These are phyloP conservation scores for Oreochromis grahami DNA, from an alignment of 2,797 vertebrate species.

Conservation along the genomic window DNA sequence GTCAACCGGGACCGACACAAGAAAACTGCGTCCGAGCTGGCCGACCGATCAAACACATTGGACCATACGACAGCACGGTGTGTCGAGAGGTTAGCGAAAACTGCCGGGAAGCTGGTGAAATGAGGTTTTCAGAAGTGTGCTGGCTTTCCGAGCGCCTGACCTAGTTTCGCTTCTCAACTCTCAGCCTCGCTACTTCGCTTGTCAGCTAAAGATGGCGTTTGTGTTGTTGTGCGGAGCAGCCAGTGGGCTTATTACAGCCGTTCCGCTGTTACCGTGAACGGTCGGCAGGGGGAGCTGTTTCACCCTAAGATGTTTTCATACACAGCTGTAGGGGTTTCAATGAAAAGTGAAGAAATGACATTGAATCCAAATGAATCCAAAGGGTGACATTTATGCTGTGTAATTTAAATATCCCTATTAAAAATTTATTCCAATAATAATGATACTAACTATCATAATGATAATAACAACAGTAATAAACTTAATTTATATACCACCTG, in stretches of 20 bases:
- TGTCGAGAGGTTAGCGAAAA: not conserved
- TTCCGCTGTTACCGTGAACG: not conserved
- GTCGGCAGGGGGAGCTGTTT: conserved; percentile 20
- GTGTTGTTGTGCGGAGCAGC: conserved; percentile 17
- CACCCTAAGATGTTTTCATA: not conserved
- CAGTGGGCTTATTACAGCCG: not conserved
- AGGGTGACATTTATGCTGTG: not conserved
- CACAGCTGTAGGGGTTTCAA: not conserved
- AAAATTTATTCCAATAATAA: not conserved
- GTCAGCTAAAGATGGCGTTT: conserved; percentile 64
- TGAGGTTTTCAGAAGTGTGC: not conserved
- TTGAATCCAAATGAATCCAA: not conserved
- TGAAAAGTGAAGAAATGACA: not conserved
- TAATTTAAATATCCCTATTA: not conserved
- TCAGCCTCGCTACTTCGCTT: conserved; percentile 9
- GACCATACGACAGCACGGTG: conserved; percentile 37
- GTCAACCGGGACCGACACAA: conserved; percentile 66
- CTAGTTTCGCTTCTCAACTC: conserved; percentile 43
- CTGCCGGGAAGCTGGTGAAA: not conserved
- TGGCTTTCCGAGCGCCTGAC: conserved; percentile 31
- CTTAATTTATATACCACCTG: not conserved
- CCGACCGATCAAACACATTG: conserved; percentile 60
- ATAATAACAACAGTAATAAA: not conserved
- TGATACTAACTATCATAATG: not conserved
- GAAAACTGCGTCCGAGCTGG: conserved; percentile 52